Base-by-base conservation (phyloP, 2,888 invertebrate species). In the Isotomurus palustris region DNA sequence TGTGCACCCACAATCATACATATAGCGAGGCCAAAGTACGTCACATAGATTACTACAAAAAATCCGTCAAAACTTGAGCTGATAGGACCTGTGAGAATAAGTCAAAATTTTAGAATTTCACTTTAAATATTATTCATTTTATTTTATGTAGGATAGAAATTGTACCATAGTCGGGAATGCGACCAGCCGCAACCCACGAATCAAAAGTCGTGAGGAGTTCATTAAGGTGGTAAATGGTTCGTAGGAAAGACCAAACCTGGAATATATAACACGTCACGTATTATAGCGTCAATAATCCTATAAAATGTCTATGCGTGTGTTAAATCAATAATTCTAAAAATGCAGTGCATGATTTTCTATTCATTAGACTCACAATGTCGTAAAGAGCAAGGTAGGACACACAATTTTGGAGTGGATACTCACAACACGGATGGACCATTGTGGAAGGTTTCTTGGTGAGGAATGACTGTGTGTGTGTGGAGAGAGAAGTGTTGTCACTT, bases 141-240 rank as follows among this genome's bases (percentile, higher is more conserved):
- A 17, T 38, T 38, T n/a, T n/a, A n/a, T n/a, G n/a, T n/a, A n/a
- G n/a, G 24, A 21, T 44, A n/a, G n/a, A 40, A 48, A 22, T 35
- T 47, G 62, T 59, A 65, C 66, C 66, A 63, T 61, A 66, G 44
- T 63, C 57, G 47, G 66, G 66, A 43, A 66, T 61, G 36, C 65
- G 60, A 41, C 66, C 66, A 52, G 62, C 66, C 38, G 60, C 60
- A 56, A 66, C 63, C 66, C 66, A 66, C 50, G 58, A 56, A 56
- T 66, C 66, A 59, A 66, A 66, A 51, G 66, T 66, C 48, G 66
- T 66, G 51, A 66, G 66, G 51, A 66, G 60, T 63, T 66, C 66
- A 62, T 66, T 66, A 58, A 66, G 57, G 58, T 66, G 66, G 60
- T 66, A 66, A 61, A 66, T 66, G 51, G 65, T 66, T 54, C 65